phyloP scores from a whole-genome alignment of 1,140 invertebrate genomes.

The Megalonaias nervosa region DNA sequence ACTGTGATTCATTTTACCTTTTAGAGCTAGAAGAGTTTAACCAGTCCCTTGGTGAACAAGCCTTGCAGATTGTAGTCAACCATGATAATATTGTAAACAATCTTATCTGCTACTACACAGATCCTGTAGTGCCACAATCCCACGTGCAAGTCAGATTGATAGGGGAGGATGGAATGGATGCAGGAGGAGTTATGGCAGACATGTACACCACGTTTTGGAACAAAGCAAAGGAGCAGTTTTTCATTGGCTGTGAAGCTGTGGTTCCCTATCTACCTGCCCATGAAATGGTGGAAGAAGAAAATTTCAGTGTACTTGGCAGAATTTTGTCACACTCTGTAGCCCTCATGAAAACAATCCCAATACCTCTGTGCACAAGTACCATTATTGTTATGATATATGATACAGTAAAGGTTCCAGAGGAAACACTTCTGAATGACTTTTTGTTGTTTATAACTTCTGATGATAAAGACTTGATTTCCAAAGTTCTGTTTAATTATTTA shows the following conservation, averaged over 20 bases:
- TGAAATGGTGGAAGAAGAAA: constrained; percentile 1
- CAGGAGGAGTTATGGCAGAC: constrained; percentile 6
- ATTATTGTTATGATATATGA: constrained; percentile 23
- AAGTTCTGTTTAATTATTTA: background rate
- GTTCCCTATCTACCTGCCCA: constrained; percentile 13
- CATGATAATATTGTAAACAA: constrained; percentile 12
- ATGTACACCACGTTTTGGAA: constrained; percentile 21
- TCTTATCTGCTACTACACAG: constrained; percentile 11
- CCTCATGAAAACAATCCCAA: constrained; percentile 2
- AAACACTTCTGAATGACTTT: constrained; percentile 13
- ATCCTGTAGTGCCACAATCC: constrained; percentile 6
- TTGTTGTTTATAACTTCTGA: constrained; percentile 2
- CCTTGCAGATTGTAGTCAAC: background rate
- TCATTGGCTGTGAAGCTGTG: constrained; percentile 2
- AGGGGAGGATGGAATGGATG: constrained; percentile 4
- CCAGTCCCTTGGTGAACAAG: background rate
- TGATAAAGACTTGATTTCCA: constrained; percentile 5
- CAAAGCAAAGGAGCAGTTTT: constrained; percentile 5
- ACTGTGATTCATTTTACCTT: background rate
- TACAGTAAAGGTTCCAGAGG: constrained; percentile 7
- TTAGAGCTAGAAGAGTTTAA: background rate
- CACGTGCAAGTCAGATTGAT: background rate
- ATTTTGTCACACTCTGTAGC: constrained; percentile 18
- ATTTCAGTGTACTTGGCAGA: constrained; percentile 4
- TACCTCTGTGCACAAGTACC: constrained; percentile 10